Conservation (phyloP, 1,140 invertebrate species). For the Geopemphigus sp. region DNA sequence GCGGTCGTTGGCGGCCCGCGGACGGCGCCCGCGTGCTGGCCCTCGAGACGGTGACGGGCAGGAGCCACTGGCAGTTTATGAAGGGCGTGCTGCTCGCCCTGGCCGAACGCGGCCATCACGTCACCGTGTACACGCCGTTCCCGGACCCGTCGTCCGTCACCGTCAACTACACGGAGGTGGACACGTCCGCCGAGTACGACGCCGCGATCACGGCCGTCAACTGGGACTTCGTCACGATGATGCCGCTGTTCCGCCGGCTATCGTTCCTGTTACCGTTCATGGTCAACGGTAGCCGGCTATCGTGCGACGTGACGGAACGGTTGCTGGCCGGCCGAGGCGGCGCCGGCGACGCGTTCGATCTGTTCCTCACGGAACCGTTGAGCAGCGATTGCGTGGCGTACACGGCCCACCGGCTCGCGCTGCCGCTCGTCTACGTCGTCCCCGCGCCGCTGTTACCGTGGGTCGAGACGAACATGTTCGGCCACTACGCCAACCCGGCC, state of each 20-base stretch:
- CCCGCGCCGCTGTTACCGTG: background rate
- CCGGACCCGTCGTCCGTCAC: background rate
- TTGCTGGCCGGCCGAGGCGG: background rate
- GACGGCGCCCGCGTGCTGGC: slow-evolving; percentile 50
- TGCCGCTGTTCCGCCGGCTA: background rate
- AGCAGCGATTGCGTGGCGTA: background rate
- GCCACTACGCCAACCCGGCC: background rate
- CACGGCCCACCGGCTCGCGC: background rate
- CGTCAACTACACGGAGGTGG: slow-evolving; percentile 13
- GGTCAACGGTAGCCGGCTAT: background rate
- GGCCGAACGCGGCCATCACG: slow-evolving; percentile 9
- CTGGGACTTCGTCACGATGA: background rate
- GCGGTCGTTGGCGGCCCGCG: background rate
- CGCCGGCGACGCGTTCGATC: background rate
- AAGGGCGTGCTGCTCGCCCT: slow-evolving; percentile 52
- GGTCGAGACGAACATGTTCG: background rate
- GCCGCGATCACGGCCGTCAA: background rate
- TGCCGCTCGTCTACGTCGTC: slow-evolving; percentile 20
- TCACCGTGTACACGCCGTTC: slow-evolving; percentile 38
- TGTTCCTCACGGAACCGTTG: background rate
- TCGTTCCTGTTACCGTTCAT: background rate
- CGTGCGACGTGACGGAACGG: background rate
- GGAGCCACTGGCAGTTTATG: slow-evolving; percentile 56
- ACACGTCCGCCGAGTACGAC: background rate
- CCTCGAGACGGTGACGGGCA: slow-evolving; percentile 52